Percentiles rank a stretch among this genome's conserved stretches.
These are phyloP conservation scores for Meles meles DNA, from an alignment of 2,113 vertebrate genomes.

Conservation along the genomic window DNA sequence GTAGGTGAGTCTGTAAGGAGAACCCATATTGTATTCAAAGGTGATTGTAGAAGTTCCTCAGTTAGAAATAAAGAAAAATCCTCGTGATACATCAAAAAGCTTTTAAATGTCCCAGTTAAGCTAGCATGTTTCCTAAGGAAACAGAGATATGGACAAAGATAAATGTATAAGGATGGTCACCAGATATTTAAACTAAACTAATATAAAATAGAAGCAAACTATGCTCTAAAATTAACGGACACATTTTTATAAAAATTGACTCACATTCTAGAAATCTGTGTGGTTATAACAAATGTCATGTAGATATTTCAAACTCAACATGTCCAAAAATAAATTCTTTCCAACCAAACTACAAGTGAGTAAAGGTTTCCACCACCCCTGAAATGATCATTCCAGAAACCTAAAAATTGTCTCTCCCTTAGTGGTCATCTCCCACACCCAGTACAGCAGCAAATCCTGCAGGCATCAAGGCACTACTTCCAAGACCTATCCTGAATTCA, in stretches of 20 bases:
- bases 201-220: not conserved
- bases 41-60: not conserved
- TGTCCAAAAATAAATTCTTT: not conserved
- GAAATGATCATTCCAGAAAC: not conserved
- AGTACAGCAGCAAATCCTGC: not conserved
- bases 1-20: not conserved
- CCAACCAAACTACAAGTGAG: not conserved
- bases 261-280: not conserved
- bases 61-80: not conserved
- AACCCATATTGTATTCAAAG: not conserved
- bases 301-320: not conserved
- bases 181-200: not conserved
- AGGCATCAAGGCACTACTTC: not conserved
- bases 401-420: not conserved
- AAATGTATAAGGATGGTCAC: not conserved
- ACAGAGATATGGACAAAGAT: not conserved
- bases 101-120: not conserved
- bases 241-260: not conserved
- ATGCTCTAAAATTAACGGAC: not conserved
- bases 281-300: not conserved
- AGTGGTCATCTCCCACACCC: not conserved
- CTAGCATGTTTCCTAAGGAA: not conserved
- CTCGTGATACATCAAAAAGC: not conserved
- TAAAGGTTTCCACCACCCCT: not conserved
- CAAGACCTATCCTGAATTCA: not conserved